Conservation (phyloP, 2,888 invertebrate species). For the Erebia aethiops region DNA sequence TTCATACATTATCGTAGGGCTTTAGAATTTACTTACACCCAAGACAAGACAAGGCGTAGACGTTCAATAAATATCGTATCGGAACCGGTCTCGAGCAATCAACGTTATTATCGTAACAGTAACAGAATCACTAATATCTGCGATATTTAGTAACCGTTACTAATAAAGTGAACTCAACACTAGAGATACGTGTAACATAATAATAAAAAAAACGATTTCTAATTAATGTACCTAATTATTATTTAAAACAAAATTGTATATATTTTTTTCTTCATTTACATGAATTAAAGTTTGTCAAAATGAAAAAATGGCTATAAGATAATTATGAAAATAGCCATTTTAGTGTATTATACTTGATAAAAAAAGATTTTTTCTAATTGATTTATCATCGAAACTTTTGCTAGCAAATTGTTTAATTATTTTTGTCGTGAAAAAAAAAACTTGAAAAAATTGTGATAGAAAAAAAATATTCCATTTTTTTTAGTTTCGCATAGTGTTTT, state of each 20-base stretch:
- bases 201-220: background rate
- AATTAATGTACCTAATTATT: constrained; percentile 12
- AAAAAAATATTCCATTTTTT: constrained; percentile 73
- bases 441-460: constrained; percentile 66
- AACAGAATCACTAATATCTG: background rate
- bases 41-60: background rate
- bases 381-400: constrained; percentile 7
- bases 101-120: background rate
- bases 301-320: constrained; percentile 1
- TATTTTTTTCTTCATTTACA: constrained; percentile 1
- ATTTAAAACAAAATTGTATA: background rate
- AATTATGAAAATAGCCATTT: background rate
- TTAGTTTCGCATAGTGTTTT: constrained; percentile 51
- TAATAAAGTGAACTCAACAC: background rate
- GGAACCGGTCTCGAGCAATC: too few species aligned
- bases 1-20: background rate
- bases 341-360: background rate
- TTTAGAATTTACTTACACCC: background rate
- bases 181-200: background rate
- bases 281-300: background rate
- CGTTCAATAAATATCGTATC: background rate
- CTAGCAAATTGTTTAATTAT: background rate
- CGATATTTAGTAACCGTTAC: background rate
- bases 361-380: background rate
- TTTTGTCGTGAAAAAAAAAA: constrained; percentile 12